Evolutionary conservation across 2,113 vertebrate species (phyloP).

Genomic region (Martes martes): DNA sequence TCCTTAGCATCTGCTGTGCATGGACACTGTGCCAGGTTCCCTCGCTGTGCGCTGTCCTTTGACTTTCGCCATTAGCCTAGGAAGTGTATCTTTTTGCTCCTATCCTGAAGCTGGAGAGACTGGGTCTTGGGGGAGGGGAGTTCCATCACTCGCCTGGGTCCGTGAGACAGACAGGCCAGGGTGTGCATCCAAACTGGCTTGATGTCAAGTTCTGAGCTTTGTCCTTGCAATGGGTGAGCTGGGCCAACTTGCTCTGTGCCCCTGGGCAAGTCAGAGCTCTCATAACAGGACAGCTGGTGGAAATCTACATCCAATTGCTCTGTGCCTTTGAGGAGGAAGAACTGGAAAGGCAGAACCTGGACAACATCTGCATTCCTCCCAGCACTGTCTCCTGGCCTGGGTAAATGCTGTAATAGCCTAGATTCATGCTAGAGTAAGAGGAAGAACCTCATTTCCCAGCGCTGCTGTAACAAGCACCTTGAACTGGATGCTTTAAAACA

Average conservation of each 20-base stretch:
- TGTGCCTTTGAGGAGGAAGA: background rate
- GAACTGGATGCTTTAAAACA: background rate
- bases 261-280: background rate
- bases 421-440: background rate
- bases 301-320: background rate
- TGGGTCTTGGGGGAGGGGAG: background rate
- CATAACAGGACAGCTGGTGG: background rate
- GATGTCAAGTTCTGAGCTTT: background rate
- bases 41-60: background rate
- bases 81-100: background rate
- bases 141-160: no score
- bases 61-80: background rate
- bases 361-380: background rate
- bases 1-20: background rate
- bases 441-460: background rate
- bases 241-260: background rate
- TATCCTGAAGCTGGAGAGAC: background rate
- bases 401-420: background rate
- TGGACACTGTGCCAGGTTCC: background rate
- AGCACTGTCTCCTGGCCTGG: background rate
- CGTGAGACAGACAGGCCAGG: background rate
- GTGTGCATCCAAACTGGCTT: background rate
- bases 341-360: accelerated
- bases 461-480: background rate
- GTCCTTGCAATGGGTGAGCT: accelerated